Base-by-base conservation (phyloP, 2,113 vertebrate genomes). In the Gallinago paraguaiae region DNA sequence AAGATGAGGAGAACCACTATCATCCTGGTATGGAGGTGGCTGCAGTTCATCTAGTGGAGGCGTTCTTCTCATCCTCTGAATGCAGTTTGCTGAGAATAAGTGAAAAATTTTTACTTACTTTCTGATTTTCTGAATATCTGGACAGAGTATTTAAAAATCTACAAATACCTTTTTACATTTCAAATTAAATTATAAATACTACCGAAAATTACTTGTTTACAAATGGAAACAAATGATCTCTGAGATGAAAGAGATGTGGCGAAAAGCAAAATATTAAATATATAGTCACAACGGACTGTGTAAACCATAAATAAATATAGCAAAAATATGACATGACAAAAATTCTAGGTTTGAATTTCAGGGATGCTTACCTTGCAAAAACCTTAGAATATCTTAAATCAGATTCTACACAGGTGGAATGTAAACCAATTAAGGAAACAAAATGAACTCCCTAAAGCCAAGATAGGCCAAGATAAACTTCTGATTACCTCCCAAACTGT, bases 61-160 rank as follows among this genome's bases (percentile, higher is more conserved):
- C 2, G 99, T 99, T 92, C 98, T 98, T 96, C 99, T 98, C 99
- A 99, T 99, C 95, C 99, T 98, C 98, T 99, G 99, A 96, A 99
- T 99, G 96, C 99, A 99, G 98, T 99, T 99, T 4, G 98, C 99
- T 99, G 97, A 88, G 84, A 96, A 95, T 15, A 96, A 97, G 93
- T 43, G 82, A 98, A 97, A 98, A 96, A 85, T 79, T 50, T 94
- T 93, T 93, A 93, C 25, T 95, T 75, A 95, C 63, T 88, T 92
- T 78, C 71, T 90, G 60, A 39, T 81, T 76, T 67, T 63, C 81
- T 50, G 89, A 74, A 67, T 51, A 86, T 17, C 70, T 71, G 20
- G 43, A 78, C 18, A 88, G 41, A 74, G 13, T 35, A 68, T 65
- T 84, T 18, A n/a, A 91, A 94, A 51, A 82, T 24, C 45, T 33